Evolutionary conservation across 2,888 invertebrate genomes (phyloP), one percentile per base, ranked within the genome.

Genomic region (Andrena flavipes): DNA sequence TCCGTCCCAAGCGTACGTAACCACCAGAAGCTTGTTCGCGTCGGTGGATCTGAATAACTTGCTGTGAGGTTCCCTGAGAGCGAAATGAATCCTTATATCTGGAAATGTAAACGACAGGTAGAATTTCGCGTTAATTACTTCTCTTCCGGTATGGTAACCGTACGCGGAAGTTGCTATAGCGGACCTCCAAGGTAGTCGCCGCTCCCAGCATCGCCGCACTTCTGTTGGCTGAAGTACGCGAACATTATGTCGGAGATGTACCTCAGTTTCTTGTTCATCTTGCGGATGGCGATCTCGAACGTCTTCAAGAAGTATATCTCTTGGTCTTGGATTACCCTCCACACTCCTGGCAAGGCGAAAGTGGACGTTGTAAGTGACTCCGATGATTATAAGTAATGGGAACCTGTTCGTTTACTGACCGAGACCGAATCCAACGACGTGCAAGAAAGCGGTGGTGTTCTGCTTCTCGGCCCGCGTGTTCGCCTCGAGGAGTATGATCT

Each of bases 1-100:
- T 7, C 96, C 96, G 90, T 97, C 97, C 96, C 96, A 96, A 0
- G 97, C 96, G 89, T 97, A 97, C 0, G 96, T 96, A 42, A 96
- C 95, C 0, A 96, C 95, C 20, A 96, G 93, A 7, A 95, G 90
- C 91, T 95, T 94, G 77, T 91, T 92, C 23, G 91, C 85, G 60
- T 93, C 93, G 2, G 88, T 86, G 74, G 90, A 80, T 65, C 92
- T 87, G 62, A 90, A 82, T 29, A 94, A 77, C 77, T 90, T 92
- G 76, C 90, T 91, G 76, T 94, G 93, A 0, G 94, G 94, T 82
- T 94, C 92, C 71, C 93, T 89, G 71, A 92, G 56, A 7, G 92
- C 91, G 76, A 94, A 91, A 76, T 93, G 92, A 54, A 94, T 92
- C 85, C 89, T 94, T 69, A 94, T 94, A 76, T 93, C 93, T 93